Evolutionary conservation across 2,797 vertebrate species (phyloP), one percentile per base, ranked within the genome.

Genomic region (Phrynocephalus vlangalii): DNA sequence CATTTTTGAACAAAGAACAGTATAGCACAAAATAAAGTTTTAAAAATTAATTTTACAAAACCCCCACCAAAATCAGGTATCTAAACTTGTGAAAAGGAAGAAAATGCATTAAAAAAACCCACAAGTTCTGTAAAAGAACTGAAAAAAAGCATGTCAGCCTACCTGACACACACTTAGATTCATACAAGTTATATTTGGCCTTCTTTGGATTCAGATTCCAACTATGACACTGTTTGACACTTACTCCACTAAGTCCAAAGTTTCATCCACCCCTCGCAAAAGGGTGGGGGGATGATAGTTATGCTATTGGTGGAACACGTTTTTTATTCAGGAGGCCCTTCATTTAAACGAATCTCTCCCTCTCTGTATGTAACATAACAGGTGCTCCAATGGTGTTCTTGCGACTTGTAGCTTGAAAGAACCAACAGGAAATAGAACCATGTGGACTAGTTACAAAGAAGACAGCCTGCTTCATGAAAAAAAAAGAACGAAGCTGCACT

Each of bases 101-200:
- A 4, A 76, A 66, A 0, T 60, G 5, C 1, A 70, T 22, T 38
- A 72, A 9, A 77, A 48, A 70, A 50, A 8, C 18, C 76, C n/a
- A 87, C 80, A 91, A 70, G 87, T 24, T 84, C 24, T 28, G 1
- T 76, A 73, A 87, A 83, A 48, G 66, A 87, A 1, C 81, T 78
- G 73, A 24, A 60, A 33, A 73, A n/a, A n/a, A 33, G 1, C 1
- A 6, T 72, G 67, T 56, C 52, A 8, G 52, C 38, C 5, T 38
- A 30, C 20, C 73, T 63, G 60, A 63, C 5, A 63, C 60, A 15
- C 60, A 63, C 60, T 63, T 63, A 63, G 60, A 63, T 18, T 15
- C 60, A 63, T 63, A 16, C 52, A 56, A 13, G 11, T 13, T 56
- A 13, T 56, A 56, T 30, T 38, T 73, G 9, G 22, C 2, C 6